Evolutionary conservation across 2,113 vertebrate genomes (phyloP), one percentile per base, ranked within the genome.

Genomic region (Cyprinus carpio): DNA sequence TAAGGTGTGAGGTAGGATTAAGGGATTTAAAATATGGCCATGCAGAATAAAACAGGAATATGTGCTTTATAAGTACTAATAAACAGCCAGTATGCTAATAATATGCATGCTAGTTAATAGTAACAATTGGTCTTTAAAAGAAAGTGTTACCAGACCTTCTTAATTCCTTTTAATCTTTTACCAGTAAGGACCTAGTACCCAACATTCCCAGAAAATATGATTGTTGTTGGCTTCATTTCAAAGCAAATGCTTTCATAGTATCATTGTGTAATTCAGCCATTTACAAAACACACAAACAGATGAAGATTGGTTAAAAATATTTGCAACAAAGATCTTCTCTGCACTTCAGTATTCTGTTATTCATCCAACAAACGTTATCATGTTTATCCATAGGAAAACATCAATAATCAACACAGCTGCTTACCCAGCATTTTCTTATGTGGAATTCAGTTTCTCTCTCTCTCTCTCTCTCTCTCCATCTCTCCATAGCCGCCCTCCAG

Each of bases 401-500:
- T 58, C 9, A 79, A 16, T 23, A 79, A 60, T 37, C 20, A 62
- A 62, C 23, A 20, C 56, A 11, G 7, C 12, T 8, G 2, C 77
- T 62, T 54, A 34, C 11, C 4, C 51, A 78, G 18, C 20, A 4
- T 74, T 80, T 60, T 60, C 56, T 60, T n/a, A n/a, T n/a, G 8
- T 60, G 23, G 5, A 60, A n/a, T 3, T 76, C 25, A 27, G 12
- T 7, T 65, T 40, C 20, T 3, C 2, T 5, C 0, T 4, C 3
- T 51, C 29, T 51, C 18, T 27, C 43, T 27, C 10, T 89, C 0
- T 82, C 89, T 84, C 65, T 0, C n/a, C 16, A 2, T 4, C 18
- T 10, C 43, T 20, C 16, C 25, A 54, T 31, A 99, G 97, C 97
- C 95, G 88, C 96, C 97, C 87, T 97, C 96, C 92, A 98, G 97